Base-by-base conservation (phyloP, 2,797 vertebrate species). In the Pseudochromis fuscus region DNA sequence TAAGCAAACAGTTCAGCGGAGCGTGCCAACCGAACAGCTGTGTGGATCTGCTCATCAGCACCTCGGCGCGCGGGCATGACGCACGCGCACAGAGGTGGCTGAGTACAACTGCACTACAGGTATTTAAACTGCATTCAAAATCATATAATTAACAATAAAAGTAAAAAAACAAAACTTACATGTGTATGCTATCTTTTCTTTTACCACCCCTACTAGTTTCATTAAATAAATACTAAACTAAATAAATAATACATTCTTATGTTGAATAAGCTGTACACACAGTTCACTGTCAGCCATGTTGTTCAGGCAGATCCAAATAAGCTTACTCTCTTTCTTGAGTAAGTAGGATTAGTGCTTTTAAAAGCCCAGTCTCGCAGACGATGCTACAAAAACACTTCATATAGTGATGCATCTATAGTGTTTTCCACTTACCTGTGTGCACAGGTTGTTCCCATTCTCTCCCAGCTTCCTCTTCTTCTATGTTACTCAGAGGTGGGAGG, bases 331-430 rank as follows among this genome's bases (percentile, higher is more conserved):
- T 70, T 63, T 49, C 76, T 67, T 23, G 6, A 58, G 58, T 66
- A 78, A 87, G 64, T 59, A 19, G 87, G 91, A 92, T 92, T 91
- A 93, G 77, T 52, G 80, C 49, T 63, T 53, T 48, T 31, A 42
- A 63, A 65, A 70, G 53, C 23, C 78, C 38, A 18, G n/a, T 60
- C 51, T 72, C 30, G 40, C n/a, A n/a, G n/a, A n/a, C 6, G 37
- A 24, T 5, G 21, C 55, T 19, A 0, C 44, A 38, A 16, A 16
- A 64, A 67, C 44, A n/a, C 18, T 0, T 13, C 4, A 38, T 35
- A 44, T 13, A 15, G 12, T 15, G 0, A 38, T 11, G 3, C 8
- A 48, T 4, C 5, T 8, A 10, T 15, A 9, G 18, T 1, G 2
- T 8, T 27, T n/a, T 33, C 0, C 33, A 49, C 88, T 62, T 9